These are phyloP conservation scores for Eledone cirrhosa DNA, from an alignment of 2,888 invertebrate genomes.

Conservation along the genomic window DNA sequence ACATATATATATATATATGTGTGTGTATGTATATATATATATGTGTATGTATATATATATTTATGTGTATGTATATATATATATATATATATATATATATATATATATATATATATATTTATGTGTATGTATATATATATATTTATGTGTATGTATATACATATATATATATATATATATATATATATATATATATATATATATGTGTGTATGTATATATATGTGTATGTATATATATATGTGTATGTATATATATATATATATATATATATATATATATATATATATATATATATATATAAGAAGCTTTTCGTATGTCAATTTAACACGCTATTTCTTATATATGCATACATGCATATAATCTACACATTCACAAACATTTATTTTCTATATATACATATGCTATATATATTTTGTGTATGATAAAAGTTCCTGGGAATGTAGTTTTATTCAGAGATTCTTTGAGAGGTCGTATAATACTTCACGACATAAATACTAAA, in stretches of 20 bases:
- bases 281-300: conserved; percentile 6
- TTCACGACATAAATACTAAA: too few relatives aligned
- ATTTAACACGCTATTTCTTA: too few relatives aligned
- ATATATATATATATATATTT: neutral
- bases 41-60: too few relatives aligned
- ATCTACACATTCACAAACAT: too few relatives aligned
- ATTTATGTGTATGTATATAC: neutral
- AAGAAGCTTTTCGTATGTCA: neutral
- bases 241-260: neutral
- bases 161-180: neutral
- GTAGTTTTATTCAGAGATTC: too few relatives aligned
- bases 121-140: neutral
- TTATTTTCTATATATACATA: too few relatives aligned
- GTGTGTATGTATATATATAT: too few relatives aligned
- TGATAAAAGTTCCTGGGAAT: too few relatives aligned
- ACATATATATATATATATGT: too few relatives aligned
- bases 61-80: neutral
- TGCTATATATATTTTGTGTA: too few relatives aligned
- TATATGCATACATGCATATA: neutral
- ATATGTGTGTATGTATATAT: neutral
- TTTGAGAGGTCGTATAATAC: too few relatives aligned
- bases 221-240: neutral
- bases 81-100: neutral
- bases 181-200: conserved; percentile 2
- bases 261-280: conserved; percentile 6